Evolutionary conservation across 2,888 invertebrate species (phyloP), one percentile per base, ranked within the genome.

Genomic region (Amaurobius ferox): DNA sequence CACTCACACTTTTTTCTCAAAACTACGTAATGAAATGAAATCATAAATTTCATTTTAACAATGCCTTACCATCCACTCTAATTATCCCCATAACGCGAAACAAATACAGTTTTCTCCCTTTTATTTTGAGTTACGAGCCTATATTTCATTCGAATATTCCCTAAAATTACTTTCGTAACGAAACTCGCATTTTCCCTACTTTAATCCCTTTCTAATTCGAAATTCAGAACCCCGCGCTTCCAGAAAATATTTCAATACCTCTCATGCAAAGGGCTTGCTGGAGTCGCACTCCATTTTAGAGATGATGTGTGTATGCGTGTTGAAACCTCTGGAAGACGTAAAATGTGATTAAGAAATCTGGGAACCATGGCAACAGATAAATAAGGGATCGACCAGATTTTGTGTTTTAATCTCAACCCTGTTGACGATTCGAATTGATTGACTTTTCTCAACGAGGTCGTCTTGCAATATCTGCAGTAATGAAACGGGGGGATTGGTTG

Each of bases 271-370:
- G 44, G 13, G 11, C 16, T 35, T 35, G 5, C 35, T 35, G 35
- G 6, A 7, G 2, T 11, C 16, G 44, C 16, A 16, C 44, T 44
- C 16, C 44, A 44, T 44, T 44, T 16, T 44, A 13, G 2, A 13
- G 2, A 44, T 16, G 44, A 16, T 16, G 44, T 13, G 16, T 7
- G 35, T n/a, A n/a, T 55, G 23, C 28, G 32, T 35, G 23, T 32
- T 23, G 35, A 67, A 23, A 67, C 40, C 40, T 68, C 16, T 64
- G n/a, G 40, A 68, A 68, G 28, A 40, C 39, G 68, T 32, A 19
- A 66, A 68, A 68, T 40, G 68, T 68, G 35, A 68, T 68, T 68
- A 68, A 39, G 40, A 35, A 35, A 23, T 68, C 35, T 13, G 26
- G 40, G 39, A 35, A 6, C 68, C 40, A 68, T 68, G 28, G 68